These are phyloP conservation scores for Myoxocephalus aenaeus DNA, from an alignment of 2,797 vertebrate genomes.

Conservation along the genomic window DNA sequence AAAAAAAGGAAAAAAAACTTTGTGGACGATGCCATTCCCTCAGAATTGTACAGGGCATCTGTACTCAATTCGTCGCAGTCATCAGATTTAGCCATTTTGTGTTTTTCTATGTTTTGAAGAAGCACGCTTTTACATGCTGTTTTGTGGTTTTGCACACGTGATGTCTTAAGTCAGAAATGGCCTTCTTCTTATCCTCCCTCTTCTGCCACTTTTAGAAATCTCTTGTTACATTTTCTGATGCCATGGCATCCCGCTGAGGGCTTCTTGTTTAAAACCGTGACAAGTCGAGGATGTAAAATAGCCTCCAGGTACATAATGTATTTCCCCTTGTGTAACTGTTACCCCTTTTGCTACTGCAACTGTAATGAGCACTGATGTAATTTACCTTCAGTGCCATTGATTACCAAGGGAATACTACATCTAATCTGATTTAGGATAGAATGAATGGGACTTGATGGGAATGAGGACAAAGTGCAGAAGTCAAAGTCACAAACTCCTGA, in stretches of 20 bases:
- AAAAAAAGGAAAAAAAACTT: conserved; percentile 6
- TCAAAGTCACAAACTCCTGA: conserved; percentile 35
- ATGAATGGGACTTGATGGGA: conserved; percentile 6
- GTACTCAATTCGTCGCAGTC: conserved; percentile 33
- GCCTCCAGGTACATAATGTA: conserved; percentile 57
- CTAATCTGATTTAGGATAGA: conserved; percentile 32
- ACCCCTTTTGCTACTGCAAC: conserved; percentile 69
- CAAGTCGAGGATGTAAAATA: conserved; percentile 75
- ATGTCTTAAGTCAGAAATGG: conserved; percentile 79
- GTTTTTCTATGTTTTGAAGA: conserved; percentile 73
- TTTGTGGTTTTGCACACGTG: conserved; percentile 84
- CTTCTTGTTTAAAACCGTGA: conserved; percentile 63
- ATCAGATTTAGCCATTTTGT: conserved; percentile 63
- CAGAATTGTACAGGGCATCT: conserved; percentile 21
- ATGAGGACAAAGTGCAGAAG: conserved; percentile 27
- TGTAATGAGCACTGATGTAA: conserved; percentile 53
- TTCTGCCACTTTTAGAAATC: conserved; percentile 66
- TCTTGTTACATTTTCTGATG: conserved; percentile 63
- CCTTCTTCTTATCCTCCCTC: conserved; percentile 72
- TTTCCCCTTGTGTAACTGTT: conserved; percentile 54
- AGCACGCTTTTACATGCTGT: conserved; percentile 79
- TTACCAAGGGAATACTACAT: conserved; percentile 46
- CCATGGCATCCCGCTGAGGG: conserved; percentile 62
- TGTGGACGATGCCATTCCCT: conserved; percentile 29
- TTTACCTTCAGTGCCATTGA: conserved; percentile 60